These are phyloP conservation scores for Eonycteris spelaea DNA, from an alignment of 2,113 vertebrate species.

Conservation along the genomic window DNA sequence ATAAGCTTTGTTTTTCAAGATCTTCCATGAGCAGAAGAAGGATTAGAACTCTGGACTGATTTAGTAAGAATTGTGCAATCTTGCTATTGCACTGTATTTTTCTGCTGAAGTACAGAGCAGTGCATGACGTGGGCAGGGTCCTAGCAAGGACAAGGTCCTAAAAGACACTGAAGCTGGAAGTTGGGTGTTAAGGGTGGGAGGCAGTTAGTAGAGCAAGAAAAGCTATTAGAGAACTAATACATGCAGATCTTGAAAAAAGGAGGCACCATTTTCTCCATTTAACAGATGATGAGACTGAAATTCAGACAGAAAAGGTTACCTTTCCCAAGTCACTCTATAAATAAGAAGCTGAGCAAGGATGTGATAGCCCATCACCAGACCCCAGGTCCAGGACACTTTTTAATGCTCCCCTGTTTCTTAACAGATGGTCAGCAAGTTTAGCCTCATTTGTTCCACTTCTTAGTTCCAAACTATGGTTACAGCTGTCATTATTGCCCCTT, in stretches of 20 bases:
- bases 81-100: neutral
- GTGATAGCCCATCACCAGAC: neutral
- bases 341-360: neutral
- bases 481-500: conserved; percentile 50
- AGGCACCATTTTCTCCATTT: neutral
- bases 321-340: neutral
- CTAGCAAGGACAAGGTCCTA: neutral
- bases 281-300: neutral
- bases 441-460: conserved; percentile 54
- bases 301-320: neutral
- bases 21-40: neutral
- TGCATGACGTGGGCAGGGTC: neutral
- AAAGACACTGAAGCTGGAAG: neutral
- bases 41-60: neutral
- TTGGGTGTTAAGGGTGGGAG: neutral
- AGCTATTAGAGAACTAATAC: neutral
- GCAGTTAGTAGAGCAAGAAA: neutral
- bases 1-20: neutral
- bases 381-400: neutral
- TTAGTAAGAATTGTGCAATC: neutral
- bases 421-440: conserved; percentile 57
- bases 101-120: neutral
- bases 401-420: neutral
- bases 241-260: neutral
- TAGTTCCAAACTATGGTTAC: conserved; percentile 47